phyloP scores from a whole-genome alignment of 2,888 invertebrate genomes.

The Mythimna loreyi region DNA sequence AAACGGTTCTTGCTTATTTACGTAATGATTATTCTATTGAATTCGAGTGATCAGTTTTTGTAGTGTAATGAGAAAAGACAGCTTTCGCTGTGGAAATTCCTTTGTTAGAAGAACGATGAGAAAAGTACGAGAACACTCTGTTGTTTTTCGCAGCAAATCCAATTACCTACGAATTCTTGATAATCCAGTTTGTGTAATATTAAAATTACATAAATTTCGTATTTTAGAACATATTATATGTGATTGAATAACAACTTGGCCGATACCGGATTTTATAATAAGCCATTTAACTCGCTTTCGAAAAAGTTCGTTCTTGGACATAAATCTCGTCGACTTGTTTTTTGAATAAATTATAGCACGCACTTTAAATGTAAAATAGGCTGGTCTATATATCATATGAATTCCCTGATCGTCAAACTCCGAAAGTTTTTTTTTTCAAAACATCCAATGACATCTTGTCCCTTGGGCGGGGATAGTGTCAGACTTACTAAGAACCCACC shows the following conservation, averaged over 20 bases:
- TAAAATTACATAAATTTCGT: conserved; percentile 18
- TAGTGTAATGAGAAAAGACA: conserved; percentile 68
- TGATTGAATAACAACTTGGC: conserved; percentile 15
- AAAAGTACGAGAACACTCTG: conserved; percentile 57
- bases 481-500: too few species aligned
- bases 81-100: conserved; percentile 71
- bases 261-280: conserved; percentile 12
- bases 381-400: neutral
- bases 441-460: too few species aligned
- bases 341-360: neutral
- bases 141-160: conserved; percentile 38
- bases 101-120: conserved; percentile 67
- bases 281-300: conserved; percentile 29
- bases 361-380: neutral
- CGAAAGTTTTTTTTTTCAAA: too few species aligned
- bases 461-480: too few species aligned
- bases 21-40: conserved; percentile 71
- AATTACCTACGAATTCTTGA: conserved; percentile 23
- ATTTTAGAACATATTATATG: conserved; percentile 21
- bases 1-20: conserved; percentile 66
- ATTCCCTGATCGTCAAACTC: neutral
- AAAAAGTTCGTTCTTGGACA: conserved; percentile 1
- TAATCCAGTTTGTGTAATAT: conserved; percentile 34
- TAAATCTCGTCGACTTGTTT: conserved; percentile 25
- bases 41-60: conserved; percentile 72